These are phyloP conservation scores for Garrulus glandarius DNA, from an alignment of 2,797 vertebrate genomes.

Conservation along the genomic window DNA sequence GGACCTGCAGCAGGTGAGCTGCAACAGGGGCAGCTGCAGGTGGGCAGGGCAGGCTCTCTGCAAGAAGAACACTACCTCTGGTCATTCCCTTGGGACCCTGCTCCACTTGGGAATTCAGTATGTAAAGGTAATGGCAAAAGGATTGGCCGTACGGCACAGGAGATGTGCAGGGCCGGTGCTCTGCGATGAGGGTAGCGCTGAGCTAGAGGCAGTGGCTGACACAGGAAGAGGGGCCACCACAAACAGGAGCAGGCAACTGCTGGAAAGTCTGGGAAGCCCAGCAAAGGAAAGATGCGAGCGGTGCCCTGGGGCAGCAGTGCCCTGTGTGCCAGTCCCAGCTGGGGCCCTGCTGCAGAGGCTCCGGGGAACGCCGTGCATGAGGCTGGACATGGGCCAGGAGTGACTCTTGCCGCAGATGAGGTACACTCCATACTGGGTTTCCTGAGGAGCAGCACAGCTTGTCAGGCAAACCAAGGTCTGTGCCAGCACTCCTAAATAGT, in stretches of 20 bases:
- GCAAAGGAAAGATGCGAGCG: fast-evolving
- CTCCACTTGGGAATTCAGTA: fast-evolving
- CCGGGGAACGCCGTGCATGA: fast-evolving
- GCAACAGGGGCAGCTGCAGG: background rate
- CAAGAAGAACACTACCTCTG: background rate
- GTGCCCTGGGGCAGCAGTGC: too few relatives aligned
- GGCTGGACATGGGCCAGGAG: background rate
- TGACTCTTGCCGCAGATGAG: background rate
- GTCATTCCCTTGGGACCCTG: background rate
- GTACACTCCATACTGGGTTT: fast-evolving
- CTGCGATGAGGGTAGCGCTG: fast-evolving
- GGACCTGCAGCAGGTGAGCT: background rate
- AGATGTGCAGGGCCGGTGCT: background rate
- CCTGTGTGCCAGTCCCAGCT: fast-evolving
- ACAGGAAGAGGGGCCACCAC: background rate
- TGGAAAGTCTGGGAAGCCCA: background rate
- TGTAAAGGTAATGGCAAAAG: background rate
- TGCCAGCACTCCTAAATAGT: background rate
- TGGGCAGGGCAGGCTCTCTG: background rate
- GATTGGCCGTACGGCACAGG: fast-evolving
- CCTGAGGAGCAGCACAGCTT: background rate
- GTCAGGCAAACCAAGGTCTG: background rate
- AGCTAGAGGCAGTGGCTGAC: background rate
- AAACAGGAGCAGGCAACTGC: background rate
- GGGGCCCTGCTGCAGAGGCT: background rate